Conservation (phyloP, 2,888 invertebrate genomes). For the Ceramica pisi region DNA sequence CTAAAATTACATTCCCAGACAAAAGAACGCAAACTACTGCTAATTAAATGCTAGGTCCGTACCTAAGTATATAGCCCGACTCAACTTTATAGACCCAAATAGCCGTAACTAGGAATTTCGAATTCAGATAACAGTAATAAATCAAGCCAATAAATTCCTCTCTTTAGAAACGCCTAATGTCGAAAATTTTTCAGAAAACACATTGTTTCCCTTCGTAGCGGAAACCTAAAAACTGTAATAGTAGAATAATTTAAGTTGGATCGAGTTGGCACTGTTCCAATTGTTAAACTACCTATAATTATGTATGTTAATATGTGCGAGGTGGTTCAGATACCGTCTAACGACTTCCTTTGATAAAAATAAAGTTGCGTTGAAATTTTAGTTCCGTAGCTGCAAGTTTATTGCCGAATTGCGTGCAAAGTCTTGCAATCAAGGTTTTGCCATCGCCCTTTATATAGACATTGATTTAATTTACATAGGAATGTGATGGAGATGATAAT, state of each 20-base stretch:
- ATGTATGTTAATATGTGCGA: conserved; percentile 90
- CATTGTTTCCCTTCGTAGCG: conserved; percentile 81
- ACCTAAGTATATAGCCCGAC: conserved; percentile 34
- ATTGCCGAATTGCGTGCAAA: conserved; percentile 88
- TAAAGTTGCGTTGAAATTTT: conserved; percentile 90
- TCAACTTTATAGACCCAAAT: conserved; percentile 31
- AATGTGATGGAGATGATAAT: conserved; percentile 79
- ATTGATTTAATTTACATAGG: conserved; percentile 88
- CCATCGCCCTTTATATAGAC: conserved; percentile 89
- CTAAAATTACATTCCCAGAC: conserved; percentile 32
- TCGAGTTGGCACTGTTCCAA: conserved; percentile 86
- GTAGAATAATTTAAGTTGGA: conserved; percentile 83
- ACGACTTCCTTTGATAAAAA: conserved; percentile 90
- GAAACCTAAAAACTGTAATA: conserved; percentile 86
- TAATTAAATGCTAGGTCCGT: conserved; percentile 33
- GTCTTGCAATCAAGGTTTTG: conserved; percentile 82
- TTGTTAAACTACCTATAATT: conserved; percentile 89
- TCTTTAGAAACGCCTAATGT: conserved; percentile 72
- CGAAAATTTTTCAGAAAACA: conserved; percentile 77
- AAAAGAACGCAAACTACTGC: conserved; percentile 25
- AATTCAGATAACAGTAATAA: conserved; percentile 71
- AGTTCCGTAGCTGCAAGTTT: conserved; percentile 89
- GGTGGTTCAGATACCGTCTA: conserved; percentile 89
- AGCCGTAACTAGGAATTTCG: conserved; percentile 48
- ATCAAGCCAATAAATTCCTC: conserved; percentile 72